phyloP scores from a whole-genome alignment of 2,797 vertebrate species.

The Dendrocincla fuliginosa region DNA sequence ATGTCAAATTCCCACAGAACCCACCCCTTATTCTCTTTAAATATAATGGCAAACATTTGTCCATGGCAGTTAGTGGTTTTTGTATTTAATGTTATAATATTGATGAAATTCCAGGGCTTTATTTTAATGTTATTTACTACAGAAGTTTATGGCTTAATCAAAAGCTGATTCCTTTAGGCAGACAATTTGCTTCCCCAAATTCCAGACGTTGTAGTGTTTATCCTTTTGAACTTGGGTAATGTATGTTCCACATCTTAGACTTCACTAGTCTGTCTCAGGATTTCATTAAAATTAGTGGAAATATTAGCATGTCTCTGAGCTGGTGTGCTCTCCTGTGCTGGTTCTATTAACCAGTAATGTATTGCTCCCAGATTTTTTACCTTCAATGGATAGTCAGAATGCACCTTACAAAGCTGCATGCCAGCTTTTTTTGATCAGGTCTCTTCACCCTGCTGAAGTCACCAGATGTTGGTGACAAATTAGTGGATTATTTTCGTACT shows the following conservation, averaged over 20 bases:
- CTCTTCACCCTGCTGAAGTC: background rate
- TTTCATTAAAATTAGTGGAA: background rate
- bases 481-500: background rate
- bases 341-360: background rate
- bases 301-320: background rate
- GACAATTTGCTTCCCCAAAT: background rate
- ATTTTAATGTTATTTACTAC: constrained; percentile 28
- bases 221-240: background rate
- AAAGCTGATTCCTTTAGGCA: background rate
- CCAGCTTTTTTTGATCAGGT: background rate
- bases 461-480: background rate
- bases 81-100: constrained; percentile 24
- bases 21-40: constrained; percentile 16
- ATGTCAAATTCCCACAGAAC: constrained; percentile 32
- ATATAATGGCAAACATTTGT: constrained; percentile 40
- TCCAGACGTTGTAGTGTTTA: background rate
- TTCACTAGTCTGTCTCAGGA: background rate
- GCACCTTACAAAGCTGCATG: background rate
- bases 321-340: background rate
- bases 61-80: background rate
- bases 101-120: constrained; percentile 23
- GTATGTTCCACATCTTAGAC: background rate
- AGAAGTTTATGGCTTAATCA: constrained; percentile 6
- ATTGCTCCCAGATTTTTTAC: background rate
- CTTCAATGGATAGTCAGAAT: background rate